These are phyloP conservation scores for Callocephalon fimbriatum DNA, from an alignment of 2,113 vertebrate genomes.

Conservation along the genomic window DNA sequence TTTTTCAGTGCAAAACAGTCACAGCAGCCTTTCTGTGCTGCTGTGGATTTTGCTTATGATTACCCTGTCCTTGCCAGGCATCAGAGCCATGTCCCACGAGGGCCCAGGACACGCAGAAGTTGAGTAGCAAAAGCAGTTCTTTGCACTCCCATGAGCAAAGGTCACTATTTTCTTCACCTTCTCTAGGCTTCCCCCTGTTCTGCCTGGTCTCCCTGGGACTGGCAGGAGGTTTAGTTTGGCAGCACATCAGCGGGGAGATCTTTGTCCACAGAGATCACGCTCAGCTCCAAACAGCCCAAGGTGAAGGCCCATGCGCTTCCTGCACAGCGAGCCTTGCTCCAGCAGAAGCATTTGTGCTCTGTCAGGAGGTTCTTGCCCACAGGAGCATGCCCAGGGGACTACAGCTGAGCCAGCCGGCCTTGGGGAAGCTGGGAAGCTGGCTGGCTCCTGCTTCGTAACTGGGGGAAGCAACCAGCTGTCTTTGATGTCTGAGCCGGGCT, in stretches of 20 bases:
- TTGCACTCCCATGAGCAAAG: not conserved
- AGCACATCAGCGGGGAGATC: not conserved
- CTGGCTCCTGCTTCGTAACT: not conserved
- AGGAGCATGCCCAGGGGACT: fast-evolving
- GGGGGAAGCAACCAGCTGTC: conserved; percentile 31
- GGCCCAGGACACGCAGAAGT: fast-evolving
- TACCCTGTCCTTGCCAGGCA: not conserved
- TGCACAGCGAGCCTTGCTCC: not conserved
- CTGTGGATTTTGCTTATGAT: not conserved
- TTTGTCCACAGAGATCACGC: fast-evolving
- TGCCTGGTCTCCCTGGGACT: not conserved
- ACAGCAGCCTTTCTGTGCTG: not conserved
- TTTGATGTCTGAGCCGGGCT: conserved; percentile 58
- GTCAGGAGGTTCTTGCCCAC: not conserved
- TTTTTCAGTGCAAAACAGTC: fast-evolving
- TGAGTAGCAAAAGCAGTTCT: not conserved
- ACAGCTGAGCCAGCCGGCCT: not conserved
- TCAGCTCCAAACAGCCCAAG: not conserved
- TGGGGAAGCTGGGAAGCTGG: not conserved
- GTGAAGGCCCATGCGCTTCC: not conserved
- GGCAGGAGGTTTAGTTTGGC: not conserved
- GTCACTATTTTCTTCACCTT: not conserved
- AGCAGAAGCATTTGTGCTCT: not conserved
- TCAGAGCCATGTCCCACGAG: not conserved
- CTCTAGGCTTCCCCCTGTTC: not conserved